Conservation (phyloP, 2,113 vertebrate species). For the Apaloderma vittatum region DNA sequence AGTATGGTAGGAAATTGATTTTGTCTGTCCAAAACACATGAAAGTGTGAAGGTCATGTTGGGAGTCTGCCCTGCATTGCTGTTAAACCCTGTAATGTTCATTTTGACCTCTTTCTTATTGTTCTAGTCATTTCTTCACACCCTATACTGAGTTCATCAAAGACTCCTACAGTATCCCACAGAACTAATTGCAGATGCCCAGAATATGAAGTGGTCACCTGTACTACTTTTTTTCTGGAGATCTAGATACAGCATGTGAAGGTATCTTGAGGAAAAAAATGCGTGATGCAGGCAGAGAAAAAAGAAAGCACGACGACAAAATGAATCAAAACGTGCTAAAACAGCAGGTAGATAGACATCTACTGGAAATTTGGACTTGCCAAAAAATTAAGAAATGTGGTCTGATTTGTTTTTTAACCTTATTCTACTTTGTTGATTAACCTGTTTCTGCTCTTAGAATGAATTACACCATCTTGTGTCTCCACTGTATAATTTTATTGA, state of each 20-base stretch:
- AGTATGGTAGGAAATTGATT: conserved; percentile 31
- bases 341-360: conserved; percentile 7
- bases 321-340: background rate
- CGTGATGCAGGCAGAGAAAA: background rate
- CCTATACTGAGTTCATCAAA: conserved; percentile 24
- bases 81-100: conserved; percentile 61
- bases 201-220: conserved; percentile 31
- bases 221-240: background rate
- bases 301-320: background rate
- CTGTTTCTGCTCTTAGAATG: conserved; percentile 75
- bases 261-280: background rate
- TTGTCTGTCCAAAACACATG: background rate
- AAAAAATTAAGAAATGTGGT: conserved; percentile 74
- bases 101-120: conserved; percentile 38
- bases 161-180: conserved; percentile 43
- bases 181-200: conserved; percentile 64
- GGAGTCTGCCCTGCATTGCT: conserved; percentile 42
- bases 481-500: conserved; percentile 83
- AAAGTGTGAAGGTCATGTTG: conserved; percentile 16
- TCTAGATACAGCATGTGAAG: conserved; percentile 21
- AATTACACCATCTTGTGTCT: conserved; percentile 78
- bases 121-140: conserved; percentile 30
- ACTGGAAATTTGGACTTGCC: conserved; percentile 46
- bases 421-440: conserved; percentile 79
- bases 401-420: conserved; percentile 70